phyloP scores from a whole-genome alignment of 2,888 invertebrate genomes.

The Cryptus viduatorius region DNA sequence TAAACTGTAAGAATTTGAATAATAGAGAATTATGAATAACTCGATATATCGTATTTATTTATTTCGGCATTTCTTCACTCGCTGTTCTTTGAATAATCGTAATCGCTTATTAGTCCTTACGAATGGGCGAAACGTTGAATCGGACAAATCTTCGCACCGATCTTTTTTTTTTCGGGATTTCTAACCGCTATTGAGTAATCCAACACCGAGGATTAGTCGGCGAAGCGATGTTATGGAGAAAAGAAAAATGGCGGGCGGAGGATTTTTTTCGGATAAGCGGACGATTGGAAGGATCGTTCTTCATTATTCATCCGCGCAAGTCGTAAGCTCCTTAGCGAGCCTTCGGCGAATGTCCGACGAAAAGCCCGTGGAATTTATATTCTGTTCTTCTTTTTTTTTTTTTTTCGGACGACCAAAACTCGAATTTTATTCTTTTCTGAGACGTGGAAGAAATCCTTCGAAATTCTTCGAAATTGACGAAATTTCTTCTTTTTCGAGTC shows the following conservation, averaged over 20 bases:
- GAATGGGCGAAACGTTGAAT: slow-evolving; percentile 12
- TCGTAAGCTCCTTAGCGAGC: slow-evolving; percentile 64
- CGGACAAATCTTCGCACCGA: slow-evolving; percentile 10
- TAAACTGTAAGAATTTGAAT: slow-evolving; percentile 37
- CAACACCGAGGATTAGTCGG: slow-evolving; percentile 51
- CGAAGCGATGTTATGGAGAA: slow-evolving; percentile 6
- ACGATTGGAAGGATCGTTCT: slow-evolving; percentile 25
- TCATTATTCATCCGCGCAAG: slow-evolving; percentile 65
- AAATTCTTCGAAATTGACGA: no score
- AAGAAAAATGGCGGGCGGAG: slow-evolving; percentile 31
- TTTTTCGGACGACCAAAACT: neutral
- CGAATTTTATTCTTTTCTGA: neutral
- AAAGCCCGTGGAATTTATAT: slow-evolving; percentile 62
- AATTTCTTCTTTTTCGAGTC: neutral
- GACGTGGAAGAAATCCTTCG: slow-evolving; percentile 1
- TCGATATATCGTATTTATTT: neutral
- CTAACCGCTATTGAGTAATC: slow-evolving; percentile 10
- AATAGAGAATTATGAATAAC: slow-evolving; percentile 38
- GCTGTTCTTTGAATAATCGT: neutral
- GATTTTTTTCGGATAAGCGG: slow-evolving; percentile 48
- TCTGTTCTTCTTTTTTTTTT: slow-evolving; percentile 22
- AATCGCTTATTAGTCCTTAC: neutral
- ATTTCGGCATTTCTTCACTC: neutral
- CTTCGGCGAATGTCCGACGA: slow-evolving; percentile 43
- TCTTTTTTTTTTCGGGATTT: no score